Evolutionary conservation across 2,113 vertebrate species (phyloP), one percentile per base, ranked within the genome.

Genomic region (Scomber colias): DNA sequence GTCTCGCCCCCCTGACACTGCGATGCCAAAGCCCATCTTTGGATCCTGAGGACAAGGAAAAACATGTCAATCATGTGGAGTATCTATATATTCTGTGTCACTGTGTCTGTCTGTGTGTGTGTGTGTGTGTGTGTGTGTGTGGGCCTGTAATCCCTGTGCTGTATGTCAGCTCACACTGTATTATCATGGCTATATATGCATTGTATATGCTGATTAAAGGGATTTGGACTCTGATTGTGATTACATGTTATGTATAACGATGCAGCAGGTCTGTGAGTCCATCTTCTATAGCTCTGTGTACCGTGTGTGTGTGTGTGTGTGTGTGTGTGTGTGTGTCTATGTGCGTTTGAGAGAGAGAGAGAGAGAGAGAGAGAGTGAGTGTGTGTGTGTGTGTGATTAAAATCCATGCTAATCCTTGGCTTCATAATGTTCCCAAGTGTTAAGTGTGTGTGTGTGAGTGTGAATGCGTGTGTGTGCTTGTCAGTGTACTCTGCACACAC

Each of bases 21-120:
- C 98, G 46, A 99, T 98, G 46, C 98, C 98, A 89, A 99, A 99
- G 77, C 98, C 98, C 95, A 97, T 96, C 93, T 99, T 99, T 9
- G 96, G 90, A 90, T 99, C 97, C 97, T 98, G 88, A 46, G 17
- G 50, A 21, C 27, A 61, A 16, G 55, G 17, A 60, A 21, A 75
- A 70, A 44, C 61, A 56, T 19, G 24, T 14, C 73, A 49, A 60
- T 73, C 30, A 46, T 13, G 50, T 54, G 24, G 12, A 21, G 24
- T 24, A 17, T 40, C 10, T 2, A 14, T 67, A 44, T 70, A 62
- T 53, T 67, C 4, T 50, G 14, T 75, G 45, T 59, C 30, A 30
- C 5, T 5, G 31, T 74, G 53, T 40, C 64, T 21, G 45, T 66
- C 2, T 30, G 21, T 51, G 14, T 24, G 24, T 54, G 24, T 57